Percentiles rank a stretch among this genome's conserved stretches.
Conservation (phyloP, 2,113 vertebrate species). For the Cnemophilus loriae region DNA sequence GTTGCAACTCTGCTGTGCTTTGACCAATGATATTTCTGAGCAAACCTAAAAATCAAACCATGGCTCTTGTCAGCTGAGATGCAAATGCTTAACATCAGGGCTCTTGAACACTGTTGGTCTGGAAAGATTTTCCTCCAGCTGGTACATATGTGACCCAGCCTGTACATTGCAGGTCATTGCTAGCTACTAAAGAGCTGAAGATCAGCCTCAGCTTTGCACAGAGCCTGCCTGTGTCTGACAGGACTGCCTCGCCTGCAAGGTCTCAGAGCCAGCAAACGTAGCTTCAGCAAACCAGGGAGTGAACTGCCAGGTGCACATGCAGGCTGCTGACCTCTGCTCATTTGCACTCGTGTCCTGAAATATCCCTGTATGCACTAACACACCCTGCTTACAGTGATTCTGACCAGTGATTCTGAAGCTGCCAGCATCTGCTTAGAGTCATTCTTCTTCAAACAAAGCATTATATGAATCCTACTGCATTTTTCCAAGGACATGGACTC, state of each 20-base stretch:
- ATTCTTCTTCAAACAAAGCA: not conserved
- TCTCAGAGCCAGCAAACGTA: not conserved
- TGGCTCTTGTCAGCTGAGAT: not conserved
- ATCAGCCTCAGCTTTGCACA: not conserved
- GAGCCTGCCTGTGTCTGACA: not conserved
- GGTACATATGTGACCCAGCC: not conserved
- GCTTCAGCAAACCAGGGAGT: accelerated
- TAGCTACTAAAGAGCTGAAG: not conserved
- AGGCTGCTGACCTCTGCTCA: not conserved
- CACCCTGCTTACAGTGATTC: not conserved
- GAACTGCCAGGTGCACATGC: not conserved
- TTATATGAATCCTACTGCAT: not conserved
- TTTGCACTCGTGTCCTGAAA: not conserved
- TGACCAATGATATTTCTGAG: not conserved
- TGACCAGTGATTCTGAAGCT: not conserved
- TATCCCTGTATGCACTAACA: not conserved
- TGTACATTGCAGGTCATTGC: not conserved
- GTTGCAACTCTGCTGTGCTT: not conserved
- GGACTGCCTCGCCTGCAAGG: not conserved
- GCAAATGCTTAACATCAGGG: not conserved
- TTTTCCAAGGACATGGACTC: accelerated
- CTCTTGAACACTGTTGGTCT: not conserved
- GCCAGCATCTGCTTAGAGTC: not conserved
- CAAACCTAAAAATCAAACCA: not conserved
- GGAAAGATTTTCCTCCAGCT: not conserved